These are phyloP conservation scores for Syngnathus floridae DNA, from an alignment of 2,113 vertebrate species.

Conservation along the genomic window DNA sequence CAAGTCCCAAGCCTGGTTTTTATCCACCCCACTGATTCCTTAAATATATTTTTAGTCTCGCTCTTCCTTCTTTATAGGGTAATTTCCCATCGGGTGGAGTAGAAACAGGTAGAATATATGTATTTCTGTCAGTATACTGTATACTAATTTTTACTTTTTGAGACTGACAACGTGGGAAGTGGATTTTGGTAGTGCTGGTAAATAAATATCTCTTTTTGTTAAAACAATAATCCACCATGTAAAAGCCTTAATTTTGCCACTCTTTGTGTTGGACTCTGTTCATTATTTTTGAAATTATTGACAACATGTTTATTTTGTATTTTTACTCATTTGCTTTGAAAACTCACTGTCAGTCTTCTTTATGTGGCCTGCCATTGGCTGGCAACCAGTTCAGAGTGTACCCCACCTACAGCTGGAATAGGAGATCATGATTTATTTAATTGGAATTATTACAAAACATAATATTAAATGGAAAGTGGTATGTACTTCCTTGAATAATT, in stretches of 20 bases:
- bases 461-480: neutral
- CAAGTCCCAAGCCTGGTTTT: constrained; percentile 22
- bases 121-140: neutral
- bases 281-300: neutral
- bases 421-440: no score
- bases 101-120: constrained; percentile 1
- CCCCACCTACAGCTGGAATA: no score
- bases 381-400: no score
- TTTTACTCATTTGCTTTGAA: neutral
- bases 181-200: neutral
- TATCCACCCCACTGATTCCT: constrained; percentile 7
- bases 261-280: neutral
- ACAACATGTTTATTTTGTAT: neutral
- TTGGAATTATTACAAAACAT: no score
- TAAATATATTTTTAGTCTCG: neutral
- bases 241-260: neutral
- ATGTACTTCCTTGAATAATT: neutral
- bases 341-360: neutral
- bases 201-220: neutral
- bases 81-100: neutral
- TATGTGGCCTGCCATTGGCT: no score
- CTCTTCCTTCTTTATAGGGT: neutral
- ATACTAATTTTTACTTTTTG: neutral
- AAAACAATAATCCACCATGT: neutral
- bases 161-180: neutral